Evolutionary conservation across 1,140 invertebrate species (phyloP), one percentile per base, ranked within the genome.

Genomic region (Akabosia matsudoensis): DNA sequence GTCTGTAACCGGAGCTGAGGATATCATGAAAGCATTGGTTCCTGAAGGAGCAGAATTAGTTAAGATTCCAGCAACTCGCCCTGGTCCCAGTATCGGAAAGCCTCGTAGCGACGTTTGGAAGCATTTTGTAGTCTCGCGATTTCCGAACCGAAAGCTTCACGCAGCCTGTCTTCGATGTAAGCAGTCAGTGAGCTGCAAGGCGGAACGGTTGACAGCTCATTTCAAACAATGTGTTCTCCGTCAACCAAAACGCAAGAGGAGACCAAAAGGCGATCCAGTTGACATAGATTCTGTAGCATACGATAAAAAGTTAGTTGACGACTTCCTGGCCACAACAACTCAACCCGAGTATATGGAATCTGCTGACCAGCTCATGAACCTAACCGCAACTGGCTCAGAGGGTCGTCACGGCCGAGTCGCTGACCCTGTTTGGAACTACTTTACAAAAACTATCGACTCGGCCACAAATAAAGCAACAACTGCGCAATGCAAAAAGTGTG

Each of bases 361-460:
- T n/a, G n/a, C n/a, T n/a, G n/a, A n/a, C n/a, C n/a, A n/a, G n/a
- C n/a, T n/a, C n/a, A n/a, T n/a, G n/a, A n/a, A n/a, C n/a, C n/a
- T n/a, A n/a, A n/a, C n/a, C n/a, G n/a, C n/a, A n/a, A n/a, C n/a
- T n/a, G n/a, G n/a, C n/a, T n/a, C n/a, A n/a, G n/a, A 45, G 37
- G 54, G 13, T 4, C 54, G 30, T 31, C 1, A 4, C 3, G 61
- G 61, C 10, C 28, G 61, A 31, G n/a, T 13, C 13, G 7, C 22
- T 24, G 61, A 67, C 31, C 61, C 61, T 67, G 61, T 67, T 2
- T 67, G 61, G 61, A n/a, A 28, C 13, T 67, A 67, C 22, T 67
- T 67, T 67, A 67, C 28, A 4, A 30, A 30, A 2, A 30, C 7
- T 30, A 10, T 30, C 13, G 61, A 30, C n/a, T 10, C 24, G 28